A percentile compares a stretch with the other conserved stretches of the same genome.
Conservation (phyloP, 2,797 vertebrate species). For the Geotrypetes seraphini region DNA sequence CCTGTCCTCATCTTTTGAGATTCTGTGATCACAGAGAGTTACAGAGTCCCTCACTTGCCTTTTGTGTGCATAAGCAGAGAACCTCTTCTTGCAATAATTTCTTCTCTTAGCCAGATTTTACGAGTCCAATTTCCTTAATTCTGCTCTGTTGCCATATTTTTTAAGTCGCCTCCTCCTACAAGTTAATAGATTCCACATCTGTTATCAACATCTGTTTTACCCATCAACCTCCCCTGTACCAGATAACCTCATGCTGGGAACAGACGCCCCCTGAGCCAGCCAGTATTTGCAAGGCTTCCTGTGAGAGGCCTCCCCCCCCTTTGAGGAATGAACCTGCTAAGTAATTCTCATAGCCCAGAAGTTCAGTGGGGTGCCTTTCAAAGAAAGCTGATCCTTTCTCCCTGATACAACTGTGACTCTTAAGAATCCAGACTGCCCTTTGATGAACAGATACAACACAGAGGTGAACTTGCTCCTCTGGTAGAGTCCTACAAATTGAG, state of each 20-base stretch:
- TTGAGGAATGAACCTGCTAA: slow-evolving; percentile 11
- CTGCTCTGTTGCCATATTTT: slow-evolving; percentile 10
- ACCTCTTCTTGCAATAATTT: too few species aligned
- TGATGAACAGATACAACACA: neutral
- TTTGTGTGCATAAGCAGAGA: too few species aligned
- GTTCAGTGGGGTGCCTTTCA: neutral
- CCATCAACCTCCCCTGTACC: slow-evolving; percentile 20
- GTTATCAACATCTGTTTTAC: slow-evolving; percentile 48
- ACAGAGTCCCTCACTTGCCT: too few species aligned
- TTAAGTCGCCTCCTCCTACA: too few species aligned
- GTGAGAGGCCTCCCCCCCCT: rapidly evolving
- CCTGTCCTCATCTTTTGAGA: too few species aligned
- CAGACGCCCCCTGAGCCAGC: slow-evolving; percentile 2
- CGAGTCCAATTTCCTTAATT: slow-evolving; percentile 11
- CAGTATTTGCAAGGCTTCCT: slow-evolving; percentile 3
- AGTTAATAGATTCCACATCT: slow-evolving; percentile 37
- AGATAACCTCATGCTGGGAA: slow-evolving; percentile 30
- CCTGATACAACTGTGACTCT: neutral
- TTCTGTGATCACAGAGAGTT: too few species aligned
- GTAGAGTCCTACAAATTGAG: too few species aligned
- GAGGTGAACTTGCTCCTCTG: too few species aligned
- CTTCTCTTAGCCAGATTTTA: too few species aligned
- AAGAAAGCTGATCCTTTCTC: neutral
- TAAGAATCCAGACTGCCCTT: neutral
- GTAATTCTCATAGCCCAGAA: neutral